Percentiles rank a stretch among this genome's conserved stretches.
phyloP scores from a whole-genome alignment of 2,113 vertebrate genomes.

The Phaetusa simplex region DNA sequence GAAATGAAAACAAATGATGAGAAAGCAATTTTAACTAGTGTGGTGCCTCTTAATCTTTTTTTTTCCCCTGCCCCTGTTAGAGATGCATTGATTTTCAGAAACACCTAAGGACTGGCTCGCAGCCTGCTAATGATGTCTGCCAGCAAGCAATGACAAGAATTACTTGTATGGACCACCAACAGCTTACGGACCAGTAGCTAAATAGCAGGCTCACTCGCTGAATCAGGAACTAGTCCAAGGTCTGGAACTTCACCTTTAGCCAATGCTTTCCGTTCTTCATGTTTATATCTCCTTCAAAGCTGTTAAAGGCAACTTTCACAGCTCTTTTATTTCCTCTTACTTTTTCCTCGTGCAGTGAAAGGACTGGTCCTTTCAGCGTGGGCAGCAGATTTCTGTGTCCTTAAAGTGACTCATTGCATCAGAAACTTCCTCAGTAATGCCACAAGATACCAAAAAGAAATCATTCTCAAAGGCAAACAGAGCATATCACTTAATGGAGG shows the following conservation, averaged over 20 bases:
- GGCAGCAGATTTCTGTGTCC: not conserved
- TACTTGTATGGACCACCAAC: not conserved
- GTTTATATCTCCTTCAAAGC: conserved; percentile 14
- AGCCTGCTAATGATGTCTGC: not conserved
- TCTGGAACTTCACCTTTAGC: not conserved
- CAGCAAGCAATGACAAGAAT: not conserved
- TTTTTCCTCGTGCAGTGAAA: not conserved
- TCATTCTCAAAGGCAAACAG: not conserved
- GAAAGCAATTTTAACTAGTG: not conserved
- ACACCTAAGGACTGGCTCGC: not conserved
- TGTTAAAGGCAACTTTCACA: conserved; percentile 34
- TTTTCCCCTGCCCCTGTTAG: fast-evolving
- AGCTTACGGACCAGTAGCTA: not conserved
- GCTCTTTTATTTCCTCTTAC: not conserved
- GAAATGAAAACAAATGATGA: not conserved
- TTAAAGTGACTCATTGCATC: not conserved
- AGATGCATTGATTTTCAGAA: not conserved
- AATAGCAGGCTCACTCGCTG: not conserved
- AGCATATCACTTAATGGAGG: not conserved
- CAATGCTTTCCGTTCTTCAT: not conserved
- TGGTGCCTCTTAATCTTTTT: not conserved
- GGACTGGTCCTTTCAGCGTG: not conserved
- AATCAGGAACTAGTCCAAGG: not conserved
- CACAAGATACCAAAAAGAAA: not conserved
- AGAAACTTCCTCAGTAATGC: not conserved